phyloP scores from a whole-genome alignment of 2,888 invertebrate species.

The Copidosoma aretas region DNA sequence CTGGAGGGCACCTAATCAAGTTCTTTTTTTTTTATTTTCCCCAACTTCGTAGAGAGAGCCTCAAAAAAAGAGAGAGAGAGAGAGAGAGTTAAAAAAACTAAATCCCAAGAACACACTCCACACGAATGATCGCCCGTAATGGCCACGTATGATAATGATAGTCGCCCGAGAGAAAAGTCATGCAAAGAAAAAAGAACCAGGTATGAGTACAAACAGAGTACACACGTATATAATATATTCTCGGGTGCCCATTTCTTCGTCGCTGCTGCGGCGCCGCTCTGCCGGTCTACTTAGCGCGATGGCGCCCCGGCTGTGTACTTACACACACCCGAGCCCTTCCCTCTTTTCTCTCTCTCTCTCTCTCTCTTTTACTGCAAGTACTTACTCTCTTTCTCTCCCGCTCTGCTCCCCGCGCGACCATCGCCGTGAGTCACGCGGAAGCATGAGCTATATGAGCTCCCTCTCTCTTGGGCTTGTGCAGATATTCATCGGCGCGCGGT shows the following conservation, averaged over 20 bases:
- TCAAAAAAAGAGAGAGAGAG: too few species aligned
- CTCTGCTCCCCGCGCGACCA: neutral
- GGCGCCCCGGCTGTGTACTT: constrained; percentile 12
- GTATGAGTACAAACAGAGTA: too few species aligned
- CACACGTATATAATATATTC: too few species aligned
- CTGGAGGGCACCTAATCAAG: too few species aligned
- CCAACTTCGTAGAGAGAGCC: too few species aligned
- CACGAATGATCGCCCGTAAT: too few species aligned
- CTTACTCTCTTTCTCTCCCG: neutral
- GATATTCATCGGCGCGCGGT: constrained; percentile 44
- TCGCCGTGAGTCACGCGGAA: constrained; percentile 39
- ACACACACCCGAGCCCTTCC: constrained; percentile 8
- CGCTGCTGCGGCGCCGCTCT: constrained; percentile 39
- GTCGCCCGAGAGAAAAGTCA: too few species aligned
- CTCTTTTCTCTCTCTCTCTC: constrained; percentile 13
- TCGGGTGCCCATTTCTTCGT: constrained; percentile 32
- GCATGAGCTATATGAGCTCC: neutral
- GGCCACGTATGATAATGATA: too few species aligned
- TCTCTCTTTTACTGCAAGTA: neutral
- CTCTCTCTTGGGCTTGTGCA: constrained; percentile 31
- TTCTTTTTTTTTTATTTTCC: too few species aligned
- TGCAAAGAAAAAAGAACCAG: too few species aligned
- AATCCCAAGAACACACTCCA: too few species aligned
- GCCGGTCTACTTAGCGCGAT: constrained; percentile 40
- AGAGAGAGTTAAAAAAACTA: too few species aligned